A percentile compares a stretch with the other conserved stretches of the same genome.
Conservation (phyloP, 2,797 vertebrate species). For the Phyllotis vaccarum region DNA sequence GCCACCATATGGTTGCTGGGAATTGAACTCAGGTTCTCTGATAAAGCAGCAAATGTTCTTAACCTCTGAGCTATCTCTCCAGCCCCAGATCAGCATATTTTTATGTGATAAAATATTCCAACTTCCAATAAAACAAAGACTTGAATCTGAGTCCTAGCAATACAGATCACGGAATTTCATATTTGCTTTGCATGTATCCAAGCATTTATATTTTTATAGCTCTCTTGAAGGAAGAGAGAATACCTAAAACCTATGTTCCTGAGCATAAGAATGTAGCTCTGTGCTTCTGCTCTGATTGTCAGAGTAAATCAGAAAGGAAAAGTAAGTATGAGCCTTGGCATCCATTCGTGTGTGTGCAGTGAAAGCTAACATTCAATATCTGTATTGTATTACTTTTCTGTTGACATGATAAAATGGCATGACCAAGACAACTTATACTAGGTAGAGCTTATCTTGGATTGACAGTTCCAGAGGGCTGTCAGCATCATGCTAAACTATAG, state of each 20-base stretch:
- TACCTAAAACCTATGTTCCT: background rate
- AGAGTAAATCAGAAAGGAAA: background rate
- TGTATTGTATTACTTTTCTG: background rate
- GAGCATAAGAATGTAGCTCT: background rate
- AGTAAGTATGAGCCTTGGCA: background rate
- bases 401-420: background rate
- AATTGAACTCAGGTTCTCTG: too few species aligned
- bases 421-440: too few species aligned
- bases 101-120: conserved; percentile 39
- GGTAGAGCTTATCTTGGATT: background rate
- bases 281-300: background rate
- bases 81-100: background rate
- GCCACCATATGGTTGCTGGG: too few species aligned
- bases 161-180: background rate
- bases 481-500: background rate
- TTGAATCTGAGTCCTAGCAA: background rate
- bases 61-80: too few species aligned
- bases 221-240: conserved; percentile 20
- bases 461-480: background rate
- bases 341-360: background rate
- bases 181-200: background rate
- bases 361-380: conserved; percentile 4
- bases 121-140: background rate
- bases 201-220: conserved; percentile 38
- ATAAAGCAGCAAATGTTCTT: too few species aligned